Evolutionary conservation across 2,797 vertebrate species (phyloP), one percentile per base, ranked within the genome.

Genomic region (Microctenopoma lineatum): DNA sequence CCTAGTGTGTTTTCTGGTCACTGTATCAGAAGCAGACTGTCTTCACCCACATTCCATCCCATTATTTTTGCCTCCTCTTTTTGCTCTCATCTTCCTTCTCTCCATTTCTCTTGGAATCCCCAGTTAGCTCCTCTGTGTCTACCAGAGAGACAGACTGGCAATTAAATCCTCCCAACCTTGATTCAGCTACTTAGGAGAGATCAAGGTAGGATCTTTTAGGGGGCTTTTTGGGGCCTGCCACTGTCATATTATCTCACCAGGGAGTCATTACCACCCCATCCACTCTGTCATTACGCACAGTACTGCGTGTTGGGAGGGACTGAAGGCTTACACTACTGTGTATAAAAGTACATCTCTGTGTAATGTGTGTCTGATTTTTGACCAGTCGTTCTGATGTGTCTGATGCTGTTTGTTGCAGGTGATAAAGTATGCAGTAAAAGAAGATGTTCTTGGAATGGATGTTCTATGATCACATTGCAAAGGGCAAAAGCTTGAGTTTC

Each of bases 161-260:
- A 93, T 94, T 93, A 94, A 92, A 90, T 79, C 86, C 65, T 89
- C 65, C 71, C 76, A 82, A 83, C 59, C 88, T 87, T 87, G 83
- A 90, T 91, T 89, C 73, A 83, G 83, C 84, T 88, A 81, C 90
- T 93, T 92, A 92, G 59, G 18, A 70, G 84, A 91, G 89, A 90
- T 93, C 89, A 93, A 93, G 85, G 70, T 86, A 64, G 63, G 73
- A 83, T 87, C 79, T 86, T 86, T 89, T 64, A 80, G 77, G 75
- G 82, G 87, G 74, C 70, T 89, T 91, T 90, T 82, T 86, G 77
- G 66, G 81, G 66, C 70, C 82, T 88, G 70, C 70, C 66, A 75
- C 69, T 72, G 69, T 86, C 80, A 86, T 88, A 92, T 92, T 92
- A 92, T 92, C 89, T 81, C 84, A 65, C 75, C 38, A 77, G 85